Evolutionary conservation across 2,888 invertebrate genomes (phyloP).

Genomic region (Campoplex nolae): DNA sequence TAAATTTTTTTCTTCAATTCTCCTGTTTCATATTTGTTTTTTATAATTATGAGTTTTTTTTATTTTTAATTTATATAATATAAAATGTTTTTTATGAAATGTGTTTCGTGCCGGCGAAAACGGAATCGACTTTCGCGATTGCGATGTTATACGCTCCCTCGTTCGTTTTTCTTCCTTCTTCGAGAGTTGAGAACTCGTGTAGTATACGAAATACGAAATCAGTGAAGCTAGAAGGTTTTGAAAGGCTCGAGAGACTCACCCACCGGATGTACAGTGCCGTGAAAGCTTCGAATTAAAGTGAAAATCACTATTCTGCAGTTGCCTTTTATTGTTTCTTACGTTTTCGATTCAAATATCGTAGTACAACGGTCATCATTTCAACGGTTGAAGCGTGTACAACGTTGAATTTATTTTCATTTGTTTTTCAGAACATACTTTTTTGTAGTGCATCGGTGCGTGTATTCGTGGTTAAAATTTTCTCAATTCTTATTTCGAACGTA

Average conservation of each 20-base stretch:
- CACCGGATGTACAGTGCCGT: constrained; percentile 65
- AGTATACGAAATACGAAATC: constrained; percentile 50
- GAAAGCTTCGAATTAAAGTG: constrained; percentile 66
- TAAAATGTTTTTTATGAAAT: background rate
- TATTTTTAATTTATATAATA: background rate
- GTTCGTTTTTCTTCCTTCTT: constrained; percentile 7
- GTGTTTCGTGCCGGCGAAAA: background rate
- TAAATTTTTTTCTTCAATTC: background rate
- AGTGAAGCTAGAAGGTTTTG: constrained; percentile 61
- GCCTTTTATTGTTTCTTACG: constrained; percentile 30
- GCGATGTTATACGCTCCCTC: constrained; percentile 18
- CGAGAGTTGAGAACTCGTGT: constrained; percentile 44
- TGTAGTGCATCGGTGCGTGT: background rate
- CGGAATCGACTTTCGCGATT: constrained; percentile 47
- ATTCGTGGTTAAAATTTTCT: background rate
- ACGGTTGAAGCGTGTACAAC: background rate
- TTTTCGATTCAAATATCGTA: constrained; percentile 35
- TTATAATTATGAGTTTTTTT: background rate
- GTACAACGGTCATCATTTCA: background rate
- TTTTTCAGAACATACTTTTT: background rate
- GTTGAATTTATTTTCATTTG: background rate
- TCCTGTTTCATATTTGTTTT: background rate
- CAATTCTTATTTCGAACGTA: background rate
- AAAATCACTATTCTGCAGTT: constrained; percentile 50
- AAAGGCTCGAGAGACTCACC: constrained; percentile 50